Evolutionary conservation across 1,140 invertebrate species (phyloP).

Genomic region (Scaptomyza hsui): DNA sequence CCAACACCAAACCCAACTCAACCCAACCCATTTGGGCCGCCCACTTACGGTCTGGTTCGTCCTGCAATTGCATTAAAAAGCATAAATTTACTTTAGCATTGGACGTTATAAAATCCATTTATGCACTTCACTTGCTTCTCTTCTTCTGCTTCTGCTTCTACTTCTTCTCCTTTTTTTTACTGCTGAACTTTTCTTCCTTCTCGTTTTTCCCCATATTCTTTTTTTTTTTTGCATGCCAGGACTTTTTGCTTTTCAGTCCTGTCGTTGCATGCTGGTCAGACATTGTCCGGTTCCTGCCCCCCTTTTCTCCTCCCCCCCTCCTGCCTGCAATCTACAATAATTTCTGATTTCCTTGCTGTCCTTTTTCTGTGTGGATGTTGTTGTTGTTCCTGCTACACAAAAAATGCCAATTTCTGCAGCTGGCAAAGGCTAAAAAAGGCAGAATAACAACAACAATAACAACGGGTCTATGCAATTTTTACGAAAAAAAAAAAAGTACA

Average conservation of each 20-base stretch:
- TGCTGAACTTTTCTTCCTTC: neutral
- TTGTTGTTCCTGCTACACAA: constrained; percentile 19
- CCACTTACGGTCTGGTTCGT: constrained; percentile 78
- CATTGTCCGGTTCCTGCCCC: constrained; percentile 24
- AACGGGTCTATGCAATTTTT: constrained; percentile 73
- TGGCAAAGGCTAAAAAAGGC: constrained; percentile 29
- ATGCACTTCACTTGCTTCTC: constrained; percentile 78
- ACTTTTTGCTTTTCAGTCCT: constrained; percentile 8
- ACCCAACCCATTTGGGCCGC: constrained; percentile 21
- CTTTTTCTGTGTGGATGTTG: constrained; percentile 55
- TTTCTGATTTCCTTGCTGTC: constrained; percentile 76
- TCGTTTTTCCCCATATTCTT: neutral
- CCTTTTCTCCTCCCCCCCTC: constrained; percentile 4
- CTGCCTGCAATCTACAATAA: constrained; percentile 77
- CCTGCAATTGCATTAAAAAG: constrained; percentile 82
- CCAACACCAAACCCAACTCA: constrained; percentile 6
- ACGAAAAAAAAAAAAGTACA: constrained; percentile 16
- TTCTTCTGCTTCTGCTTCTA: neutral
- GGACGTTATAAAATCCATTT: constrained; percentile 83
- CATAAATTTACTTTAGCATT: constrained; percentile 82
- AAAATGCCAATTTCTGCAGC: constrained; percentile 78
- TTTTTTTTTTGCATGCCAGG: constrained; percentile 17
- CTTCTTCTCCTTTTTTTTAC: neutral
- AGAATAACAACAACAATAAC: constrained; percentile 19
- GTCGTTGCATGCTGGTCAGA: constrained; percentile 73